phyloP scores from a whole-genome alignment of 2,888 invertebrate genomes.

The Apamea anceps region DNA sequence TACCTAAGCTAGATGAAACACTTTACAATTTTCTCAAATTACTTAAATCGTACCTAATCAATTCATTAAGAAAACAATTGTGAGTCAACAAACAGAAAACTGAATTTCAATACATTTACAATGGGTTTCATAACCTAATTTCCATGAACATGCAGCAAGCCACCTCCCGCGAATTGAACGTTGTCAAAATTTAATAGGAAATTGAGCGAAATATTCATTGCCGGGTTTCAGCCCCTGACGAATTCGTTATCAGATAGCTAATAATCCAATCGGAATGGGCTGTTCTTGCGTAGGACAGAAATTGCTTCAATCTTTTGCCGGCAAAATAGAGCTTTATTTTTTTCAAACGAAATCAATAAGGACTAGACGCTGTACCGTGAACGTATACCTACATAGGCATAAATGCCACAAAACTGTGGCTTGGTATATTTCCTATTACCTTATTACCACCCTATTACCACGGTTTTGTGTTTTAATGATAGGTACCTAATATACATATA shows the following conservation, averaged over 20 bases:
- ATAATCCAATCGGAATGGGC: constrained; percentile 80
- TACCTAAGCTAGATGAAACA: not conserved
- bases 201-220: constrained; percentile 76
- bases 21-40: not conserved
- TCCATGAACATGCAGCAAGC: constrained; percentile 59
- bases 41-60: not conserved
- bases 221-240: constrained; percentile 77
- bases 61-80: constrained; percentile 11
- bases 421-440: no score
- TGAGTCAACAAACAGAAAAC: constrained; percentile 14
- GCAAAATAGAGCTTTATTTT: constrained; percentile 45
- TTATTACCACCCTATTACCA: no score
- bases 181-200: constrained; percentile 74
- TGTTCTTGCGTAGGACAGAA: constrained; percentile 61
- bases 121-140: constrained; percentile 49
- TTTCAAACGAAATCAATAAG: constrained; percentile 8
- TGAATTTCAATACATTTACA: constrained; percentile 31
- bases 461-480: not conserved
- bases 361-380: not conserved
- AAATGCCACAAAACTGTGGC: no score
- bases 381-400: not conserved
- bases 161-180: constrained; percentile 49
- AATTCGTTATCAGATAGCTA: constrained; percentile 83
- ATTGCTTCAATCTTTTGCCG: constrained; percentile 56
- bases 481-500: no score